phyloP scores from a whole-genome alignment of 1,140 invertebrate genomes.

The Pteromalus puparum region DNA sequence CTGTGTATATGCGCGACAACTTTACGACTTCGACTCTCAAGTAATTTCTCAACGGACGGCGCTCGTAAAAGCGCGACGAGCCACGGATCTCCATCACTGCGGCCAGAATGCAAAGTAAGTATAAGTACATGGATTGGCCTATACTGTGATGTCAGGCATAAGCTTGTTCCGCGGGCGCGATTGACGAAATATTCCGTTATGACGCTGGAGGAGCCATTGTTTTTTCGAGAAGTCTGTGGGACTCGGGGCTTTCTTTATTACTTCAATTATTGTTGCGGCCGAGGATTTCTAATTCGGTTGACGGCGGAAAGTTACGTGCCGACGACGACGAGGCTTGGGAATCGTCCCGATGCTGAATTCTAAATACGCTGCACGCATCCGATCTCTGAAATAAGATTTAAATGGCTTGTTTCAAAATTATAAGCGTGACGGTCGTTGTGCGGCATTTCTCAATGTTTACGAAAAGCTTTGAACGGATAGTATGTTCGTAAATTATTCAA shows the following conservation, averaged over 20 bases:
- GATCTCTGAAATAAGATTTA: not conserved
- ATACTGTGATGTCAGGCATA: not conserved
- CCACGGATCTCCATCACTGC: not conserved
- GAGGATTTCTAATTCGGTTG: not conserved
- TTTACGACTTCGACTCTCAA: slow-evolving; percentile 17
- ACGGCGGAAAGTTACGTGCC: not conserved
- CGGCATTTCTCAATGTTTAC: too few species aligned
- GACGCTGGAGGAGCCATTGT: not conserved
- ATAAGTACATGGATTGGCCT: not conserved
- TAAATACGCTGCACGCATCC: slow-evolving; percentile 2
- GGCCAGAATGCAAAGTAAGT: slow-evolving; percentile 36
- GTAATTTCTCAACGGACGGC: slow-evolving; percentile 31
- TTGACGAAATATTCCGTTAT: slow-evolving; percentile 27
- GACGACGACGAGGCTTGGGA: not conserved
- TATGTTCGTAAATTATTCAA: too few species aligned
- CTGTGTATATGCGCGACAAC: not conserved
- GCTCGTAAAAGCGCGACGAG: slow-evolving; percentile 9
- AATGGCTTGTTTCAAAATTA: too few species aligned
- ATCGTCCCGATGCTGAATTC: not conserved
- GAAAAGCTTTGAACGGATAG: too few species aligned
- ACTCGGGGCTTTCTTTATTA: slow-evolving; percentile 14
- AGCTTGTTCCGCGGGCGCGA: not conserved
- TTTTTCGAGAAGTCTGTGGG: not conserved
- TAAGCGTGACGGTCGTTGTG: too few species aligned
- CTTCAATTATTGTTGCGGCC: slow-evolving; percentile 28